Base-by-base conservation (phyloP, 2,888 invertebrate genomes). In the Kuschelorhynchus macadamiae region DNA sequence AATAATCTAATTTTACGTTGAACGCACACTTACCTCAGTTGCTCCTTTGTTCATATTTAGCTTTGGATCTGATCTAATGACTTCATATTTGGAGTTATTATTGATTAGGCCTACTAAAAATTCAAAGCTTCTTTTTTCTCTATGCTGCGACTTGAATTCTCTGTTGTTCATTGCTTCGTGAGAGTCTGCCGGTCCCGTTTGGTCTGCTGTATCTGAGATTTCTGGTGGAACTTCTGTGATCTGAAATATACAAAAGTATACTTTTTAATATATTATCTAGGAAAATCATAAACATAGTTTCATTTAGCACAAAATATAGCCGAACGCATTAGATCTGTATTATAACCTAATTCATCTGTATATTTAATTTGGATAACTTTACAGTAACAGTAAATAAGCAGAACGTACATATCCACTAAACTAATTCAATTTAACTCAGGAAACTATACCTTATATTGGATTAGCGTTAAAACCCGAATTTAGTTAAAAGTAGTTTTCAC, bases 91-190 rank as follows among this genome's bases (percentile, higher is more conserved):
- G 66, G 82, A 81, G 74, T 82, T 82, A 74, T 82, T 83, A 73
- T 82, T 81, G 73, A 82, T 79, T 71, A 83, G 76, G 53, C 83
- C 83, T 77, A 82, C 77, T 64, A 83, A 76, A 74, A 83, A 83
- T 77, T 82, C 81, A 73, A 81, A 82, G 75, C 81, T 82, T 70
- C 83, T 74, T 72, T 82, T 83, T 56, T 79, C 77, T 50, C 82
- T 75, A 69, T 71, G 72, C 68, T 76, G 76, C 67, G 75, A 76
- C 17, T 74, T 71, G 59, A 78, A 72, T 41, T 81, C 80, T 49
- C 82, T 77, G 76, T 82, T 81, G 77, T 82, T 82, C 83, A 83
- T 83, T 33, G 83, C 82, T 72, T 83, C 83, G 74, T 83, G 83
- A 20, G 83, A 83, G 72, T 83, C 83, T 7, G 80, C 78, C 12